Conservation (phyloP, 1,140 invertebrate genomes). For the Lordiphosa stackelbergi region DNA sequence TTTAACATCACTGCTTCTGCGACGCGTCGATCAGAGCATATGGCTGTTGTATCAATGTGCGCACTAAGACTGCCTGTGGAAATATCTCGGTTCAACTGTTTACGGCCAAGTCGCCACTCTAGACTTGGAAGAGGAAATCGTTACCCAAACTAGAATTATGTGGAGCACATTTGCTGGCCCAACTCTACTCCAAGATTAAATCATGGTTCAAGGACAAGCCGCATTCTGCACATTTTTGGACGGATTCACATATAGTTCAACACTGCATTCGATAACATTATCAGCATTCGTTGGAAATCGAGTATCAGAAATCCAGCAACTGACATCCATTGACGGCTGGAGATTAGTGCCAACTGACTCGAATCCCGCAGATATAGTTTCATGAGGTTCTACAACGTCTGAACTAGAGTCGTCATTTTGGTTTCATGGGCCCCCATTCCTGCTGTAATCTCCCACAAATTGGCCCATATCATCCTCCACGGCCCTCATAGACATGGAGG, state of each 20-base stretch:
- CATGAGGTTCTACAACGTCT: background rate
- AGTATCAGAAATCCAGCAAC: constrained; percentile 9
- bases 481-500: background rate
- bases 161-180: constrained; percentile 2
- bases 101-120: constrained; percentile 11
- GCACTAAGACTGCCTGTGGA: too few species aligned
- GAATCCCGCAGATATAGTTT: constrained; percentile 12
- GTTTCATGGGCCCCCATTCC: constrained; percentile 9
- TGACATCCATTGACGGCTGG: background rate
- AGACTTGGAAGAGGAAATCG: constrained; percentile 5
- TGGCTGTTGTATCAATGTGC: too few species aligned
- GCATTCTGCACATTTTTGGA: background rate
- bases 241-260: constrained; percentile 8
- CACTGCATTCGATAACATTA: constrained; percentile 12
- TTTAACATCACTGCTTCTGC: too few species aligned
- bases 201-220: background rate
- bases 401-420: background rate
- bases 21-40: too few species aligned
- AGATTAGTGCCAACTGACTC: background rate
- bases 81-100: background rate
- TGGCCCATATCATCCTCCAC: constrained; percentile 16
- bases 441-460: constrained; percentile 9
- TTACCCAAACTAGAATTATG: constrained; percentile 11
- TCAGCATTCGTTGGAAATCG: constrained; percentile 5
- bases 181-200: background rate